Conservation (phyloP, 2,888 invertebrate genomes). For the Lithophane socia region DNA sequence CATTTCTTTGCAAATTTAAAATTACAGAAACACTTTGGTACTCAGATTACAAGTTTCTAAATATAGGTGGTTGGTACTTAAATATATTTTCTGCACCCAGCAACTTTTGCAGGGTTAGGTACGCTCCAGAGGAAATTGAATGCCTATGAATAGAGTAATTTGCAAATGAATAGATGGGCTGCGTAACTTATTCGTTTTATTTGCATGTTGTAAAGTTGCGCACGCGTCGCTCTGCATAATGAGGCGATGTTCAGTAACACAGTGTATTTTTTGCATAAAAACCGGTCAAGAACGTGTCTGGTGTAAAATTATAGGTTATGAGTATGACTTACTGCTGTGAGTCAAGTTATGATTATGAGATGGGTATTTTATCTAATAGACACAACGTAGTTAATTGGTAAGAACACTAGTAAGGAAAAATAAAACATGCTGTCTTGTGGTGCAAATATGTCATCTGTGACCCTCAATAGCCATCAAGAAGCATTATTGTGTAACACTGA, state of each 20-base stretch:
- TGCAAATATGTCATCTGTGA: not conserved
- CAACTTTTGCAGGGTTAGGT: slow-evolving; percentile 8
- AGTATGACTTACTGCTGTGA: slow-evolving; percentile 12
- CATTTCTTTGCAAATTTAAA: slow-evolving; percentile 1
- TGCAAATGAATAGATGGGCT: slow-evolving; percentile 66
- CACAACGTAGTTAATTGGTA: slow-evolving; percentile 4
- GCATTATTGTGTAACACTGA: not conserved
- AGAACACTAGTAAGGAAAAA: not conserved
- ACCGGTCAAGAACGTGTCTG: slow-evolving; percentile 35
- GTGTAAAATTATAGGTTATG: slow-evolving; percentile 40
- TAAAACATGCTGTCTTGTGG: not conserved
- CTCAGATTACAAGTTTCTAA: slow-evolving; percentile 1
- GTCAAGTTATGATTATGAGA: slow-evolving; percentile 13
- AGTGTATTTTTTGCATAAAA: slow-evolving; percentile 28
- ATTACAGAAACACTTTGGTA: not conserved
- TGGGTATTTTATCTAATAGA: slow-evolving; percentile 2
- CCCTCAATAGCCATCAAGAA: not conserved
- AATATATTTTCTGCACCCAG: not conserved
- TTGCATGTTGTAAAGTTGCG: slow-evolving; percentile 47
- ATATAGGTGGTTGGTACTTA: not conserved
- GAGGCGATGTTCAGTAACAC: slow-evolving; percentile 45
- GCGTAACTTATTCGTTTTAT: slow-evolving; percentile 49
- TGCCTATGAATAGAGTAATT: slow-evolving; percentile 54
- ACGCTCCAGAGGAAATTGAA: slow-evolving; percentile 34
- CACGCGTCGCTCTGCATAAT: slow-evolving; percentile 60